These are phyloP conservation scores for Drosophila mercatorum DNA, from an alignment of 2,888 invertebrate genomes.

Conservation along the genomic window DNA sequence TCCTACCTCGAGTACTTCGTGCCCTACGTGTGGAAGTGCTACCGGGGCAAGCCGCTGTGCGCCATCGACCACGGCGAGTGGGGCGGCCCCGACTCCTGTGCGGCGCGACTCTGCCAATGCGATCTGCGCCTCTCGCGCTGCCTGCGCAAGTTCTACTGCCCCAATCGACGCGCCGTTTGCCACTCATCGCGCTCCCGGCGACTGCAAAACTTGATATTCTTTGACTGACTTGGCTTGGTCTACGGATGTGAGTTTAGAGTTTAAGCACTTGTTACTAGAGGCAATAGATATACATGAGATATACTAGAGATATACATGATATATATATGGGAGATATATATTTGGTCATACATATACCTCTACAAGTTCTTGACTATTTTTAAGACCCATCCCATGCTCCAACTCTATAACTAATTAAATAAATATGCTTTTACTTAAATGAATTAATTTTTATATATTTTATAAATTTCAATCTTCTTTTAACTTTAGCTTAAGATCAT, in stretches of 20 bases:
- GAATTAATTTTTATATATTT: background rate
- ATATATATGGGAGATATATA: background rate
- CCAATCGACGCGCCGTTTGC: slow-evolving; percentile 89
- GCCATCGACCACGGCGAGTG: slow-evolving; percentile 86
- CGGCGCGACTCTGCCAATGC: slow-evolving; percentile 92
- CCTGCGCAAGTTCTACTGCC: slow-evolving; percentile 90
- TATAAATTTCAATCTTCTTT: background rate
- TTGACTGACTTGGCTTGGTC: slow-evolving; percentile 38
- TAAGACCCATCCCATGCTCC: background rate
- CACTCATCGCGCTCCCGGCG: slow-evolving; percentile 90
- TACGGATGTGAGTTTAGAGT: too few relatives aligned
- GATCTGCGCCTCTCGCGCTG: slow-evolving; percentile 92
- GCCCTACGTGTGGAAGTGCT: slow-evolving; percentile 95
- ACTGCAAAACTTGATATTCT: slow-evolving; percentile 89
- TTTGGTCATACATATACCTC: background rate
- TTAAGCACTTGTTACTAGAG: background rate
- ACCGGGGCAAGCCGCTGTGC: slow-evolving; percentile 90
- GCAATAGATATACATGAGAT: background rate
- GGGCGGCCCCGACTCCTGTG: slow-evolving; percentile 88
- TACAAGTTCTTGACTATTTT: background rate
- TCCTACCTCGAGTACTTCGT: slow-evolving; percentile 93
- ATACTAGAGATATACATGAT: background rate
- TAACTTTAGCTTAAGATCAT: too few relatives aligned
- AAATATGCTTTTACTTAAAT: background rate
- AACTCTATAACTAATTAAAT: background rate